These are phyloP conservation scores for Cantharis nigra DNA, from an alignment of 2,888 invertebrate genomes.

Conservation along the genomic window DNA sequence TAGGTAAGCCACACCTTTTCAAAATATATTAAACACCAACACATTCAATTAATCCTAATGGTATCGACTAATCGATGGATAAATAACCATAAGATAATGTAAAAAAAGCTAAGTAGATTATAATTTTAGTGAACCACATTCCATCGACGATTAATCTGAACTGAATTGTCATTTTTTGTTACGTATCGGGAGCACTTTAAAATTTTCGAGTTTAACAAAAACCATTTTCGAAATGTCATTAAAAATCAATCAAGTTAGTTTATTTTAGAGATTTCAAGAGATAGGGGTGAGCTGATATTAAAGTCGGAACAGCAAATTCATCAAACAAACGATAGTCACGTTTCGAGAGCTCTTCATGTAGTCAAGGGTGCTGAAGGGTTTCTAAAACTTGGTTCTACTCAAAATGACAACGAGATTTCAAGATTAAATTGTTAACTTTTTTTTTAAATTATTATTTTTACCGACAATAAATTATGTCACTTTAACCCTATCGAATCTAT, in stretches of 20 bases:
- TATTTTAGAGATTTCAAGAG: constrained; percentile 5
- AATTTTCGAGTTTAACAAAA: neutral
- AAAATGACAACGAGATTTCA: constrained; percentile 38
- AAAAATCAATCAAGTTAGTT: constrained; percentile 4
- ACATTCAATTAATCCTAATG: constrained; percentile 43
- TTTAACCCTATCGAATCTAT: neutral
- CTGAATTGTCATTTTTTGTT: neutral
- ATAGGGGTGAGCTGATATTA: constrained; percentile 35
- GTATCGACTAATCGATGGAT: constrained; percentile 29
- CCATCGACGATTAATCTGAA: constrained; percentile 8
- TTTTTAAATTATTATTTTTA: neutral
- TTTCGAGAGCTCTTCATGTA: constrained; percentile 50
- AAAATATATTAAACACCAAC: constrained; percentile 47
- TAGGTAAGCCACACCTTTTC: constrained; percentile 51
- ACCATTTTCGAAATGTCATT: neutral
- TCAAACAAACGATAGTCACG: constrained; percentile 53
- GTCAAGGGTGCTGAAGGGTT: constrained; percentile 46
- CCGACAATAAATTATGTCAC: neutral
- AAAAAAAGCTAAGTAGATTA: constrained; percentile 9
- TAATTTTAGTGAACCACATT: constrained; percentile 12
- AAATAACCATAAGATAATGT: constrained; percentile 17
- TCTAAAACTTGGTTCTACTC: constrained; percentile 40
- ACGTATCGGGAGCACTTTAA: neutral
- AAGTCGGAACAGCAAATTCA: constrained; percentile 46
- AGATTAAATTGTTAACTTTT: constrained; percentile 37